A percentile compares a stretch with the other conserved stretches of the same genome.
phyloP scores from a whole-genome alignment of 2,113 vertebrate genomes.

The Taxidea taxus region DNA sequence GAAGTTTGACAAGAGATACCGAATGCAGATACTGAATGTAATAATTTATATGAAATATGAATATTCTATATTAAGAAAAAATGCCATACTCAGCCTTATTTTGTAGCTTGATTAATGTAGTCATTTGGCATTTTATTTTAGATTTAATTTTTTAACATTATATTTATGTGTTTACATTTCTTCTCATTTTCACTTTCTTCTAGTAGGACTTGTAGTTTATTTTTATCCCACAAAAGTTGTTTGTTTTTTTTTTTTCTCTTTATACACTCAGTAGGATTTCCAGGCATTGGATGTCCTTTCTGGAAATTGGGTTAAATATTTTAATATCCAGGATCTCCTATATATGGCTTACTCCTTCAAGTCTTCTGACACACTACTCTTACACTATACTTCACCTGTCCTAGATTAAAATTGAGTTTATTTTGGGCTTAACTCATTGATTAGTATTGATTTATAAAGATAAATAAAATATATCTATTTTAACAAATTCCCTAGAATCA shows the following conservation, averaged over 20 bases:
- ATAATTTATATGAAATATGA: not conserved
- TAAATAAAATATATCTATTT: not conserved
- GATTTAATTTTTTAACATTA: not conserved
- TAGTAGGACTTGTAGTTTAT: not conserved
- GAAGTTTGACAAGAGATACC: not conserved
- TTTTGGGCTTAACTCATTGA: not conserved
- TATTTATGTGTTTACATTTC: not conserved
- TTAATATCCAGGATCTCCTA: not conserved
- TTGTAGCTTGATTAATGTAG: not conserved
- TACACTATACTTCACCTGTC: not conserved
- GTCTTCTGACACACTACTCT: not conserved
- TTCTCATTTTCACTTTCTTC: not conserved
- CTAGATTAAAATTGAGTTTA: not conserved
- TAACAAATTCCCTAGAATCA: not conserved
- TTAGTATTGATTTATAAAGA: not conserved
- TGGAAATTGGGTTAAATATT: not conserved
- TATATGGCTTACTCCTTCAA: not conserved
- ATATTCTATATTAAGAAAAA: not conserved
- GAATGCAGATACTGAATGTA: not conserved
- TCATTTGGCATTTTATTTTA: not conserved
- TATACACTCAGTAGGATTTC: not conserved
- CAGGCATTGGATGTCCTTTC: not conserved
- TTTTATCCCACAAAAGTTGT: not conserved
- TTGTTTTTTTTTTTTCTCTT: not conserved
- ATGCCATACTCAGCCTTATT: not conserved